Conservation (phyloP, 2,797 vertebrate genomes). For the Lepus oiostolus region DNA sequence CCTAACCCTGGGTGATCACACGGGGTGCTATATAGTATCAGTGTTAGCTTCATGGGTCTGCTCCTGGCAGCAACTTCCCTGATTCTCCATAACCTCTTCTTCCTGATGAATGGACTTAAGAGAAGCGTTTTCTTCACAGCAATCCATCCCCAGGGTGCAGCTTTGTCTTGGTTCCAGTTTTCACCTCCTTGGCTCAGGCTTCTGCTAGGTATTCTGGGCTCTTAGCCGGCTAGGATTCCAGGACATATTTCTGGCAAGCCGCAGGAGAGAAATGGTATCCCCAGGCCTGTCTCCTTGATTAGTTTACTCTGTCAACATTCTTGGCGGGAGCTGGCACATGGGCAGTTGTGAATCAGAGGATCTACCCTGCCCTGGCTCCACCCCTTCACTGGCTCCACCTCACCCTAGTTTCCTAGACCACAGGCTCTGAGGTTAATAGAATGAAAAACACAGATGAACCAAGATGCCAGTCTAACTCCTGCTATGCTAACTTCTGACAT, state of each 20-base stretch:
- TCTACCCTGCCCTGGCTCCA: neutral
- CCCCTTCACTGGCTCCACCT: neutral
- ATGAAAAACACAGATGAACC: neutral
- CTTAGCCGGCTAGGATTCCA: slow-evolving; percentile 41
- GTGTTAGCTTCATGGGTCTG: neutral
- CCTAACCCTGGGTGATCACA: neutral
- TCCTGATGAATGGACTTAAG: neutral
- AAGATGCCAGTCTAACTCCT: neutral
- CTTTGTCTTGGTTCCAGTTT: slow-evolving; percentile 71
- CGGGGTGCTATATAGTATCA: neutral
- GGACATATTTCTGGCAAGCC: slow-evolving; percentile 63
- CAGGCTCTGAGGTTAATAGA: neutral
- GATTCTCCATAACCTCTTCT: neutral
- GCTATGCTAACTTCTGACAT: neutral
- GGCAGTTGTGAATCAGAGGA: neutral
- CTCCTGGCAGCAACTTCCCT: neutral
- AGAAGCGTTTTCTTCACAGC: neutral
- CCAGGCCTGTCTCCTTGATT: slow-evolving; percentile 19
- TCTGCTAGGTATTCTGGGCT: slow-evolving; percentile 12
- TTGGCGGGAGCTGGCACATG: neutral
- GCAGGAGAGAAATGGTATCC: neutral
- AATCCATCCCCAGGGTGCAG: neutral
- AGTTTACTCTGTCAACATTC: slow-evolving; percentile 28
- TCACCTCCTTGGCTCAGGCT: slow-evolving; percentile 63
- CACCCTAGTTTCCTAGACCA: neutral